phyloP scores from a whole-genome alignment of 2,797 vertebrate species.

The Holocentrus rufus region DNA sequence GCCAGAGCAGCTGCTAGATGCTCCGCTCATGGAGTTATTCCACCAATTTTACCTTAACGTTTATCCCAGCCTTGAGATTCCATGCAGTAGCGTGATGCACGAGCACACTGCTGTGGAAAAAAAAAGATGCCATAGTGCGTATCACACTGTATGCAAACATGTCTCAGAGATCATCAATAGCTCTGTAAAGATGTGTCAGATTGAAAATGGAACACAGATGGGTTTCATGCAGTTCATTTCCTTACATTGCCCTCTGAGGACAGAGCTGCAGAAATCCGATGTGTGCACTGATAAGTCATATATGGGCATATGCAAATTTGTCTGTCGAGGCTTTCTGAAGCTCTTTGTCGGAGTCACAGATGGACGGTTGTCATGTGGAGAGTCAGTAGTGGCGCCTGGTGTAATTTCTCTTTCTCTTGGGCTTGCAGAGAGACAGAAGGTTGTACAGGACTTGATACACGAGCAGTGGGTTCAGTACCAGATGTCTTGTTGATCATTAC shows the following conservation, averaged over 20 bases:
- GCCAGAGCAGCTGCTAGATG: constrained; percentile 53
- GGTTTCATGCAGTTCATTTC: constrained; percentile 73
- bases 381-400: constrained; percentile 27
- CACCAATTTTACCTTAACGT: constrained; percentile 8
- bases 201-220: constrained; percentile 69
- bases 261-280: constrained; percentile 44
- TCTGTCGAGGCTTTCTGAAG: constrained; percentile 19
- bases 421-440: constrained; percentile 21
- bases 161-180: constrained; percentile 54
- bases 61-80: constrained; percentile 23
- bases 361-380: constrained; percentile 3
- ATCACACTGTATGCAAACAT: constrained; percentile 44
- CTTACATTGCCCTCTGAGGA: constrained; percentile 54
- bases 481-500: constrained; percentile 8
- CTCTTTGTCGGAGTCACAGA: constrained; percentile 5
- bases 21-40: constrained; percentile 26
- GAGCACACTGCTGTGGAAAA: constrained; percentile 3
- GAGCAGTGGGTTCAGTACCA: constrained; percentile 1
- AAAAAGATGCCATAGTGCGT: constrained; percentile 20
- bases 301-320: constrained; percentile 14
- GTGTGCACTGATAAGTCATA: constrained; percentile 23
- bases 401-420: constrained; percentile 6
- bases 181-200: constrained; percentile 37
- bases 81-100: constrained; percentile 13
- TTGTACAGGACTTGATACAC: constrained; percentile 5